Evolutionary conservation across 2,888 invertebrate genomes (phyloP), one percentile per base, ranked within the genome.

Genomic region (Drosophila mimica): DNA sequence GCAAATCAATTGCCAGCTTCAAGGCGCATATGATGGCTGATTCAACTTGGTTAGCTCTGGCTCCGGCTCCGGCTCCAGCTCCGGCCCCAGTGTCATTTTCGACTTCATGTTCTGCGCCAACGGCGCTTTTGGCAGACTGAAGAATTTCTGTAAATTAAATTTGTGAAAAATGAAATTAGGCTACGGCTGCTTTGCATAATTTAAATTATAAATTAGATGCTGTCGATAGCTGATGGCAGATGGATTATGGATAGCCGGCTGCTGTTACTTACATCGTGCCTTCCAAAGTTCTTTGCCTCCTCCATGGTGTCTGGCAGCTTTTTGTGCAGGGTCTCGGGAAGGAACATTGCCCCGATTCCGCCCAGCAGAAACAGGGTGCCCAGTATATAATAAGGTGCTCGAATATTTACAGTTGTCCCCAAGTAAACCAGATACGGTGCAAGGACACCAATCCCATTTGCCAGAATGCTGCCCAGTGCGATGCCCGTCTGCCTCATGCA

Each of bases 401-500:
- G 92, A 49, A 93, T 92, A 82, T 94, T 93, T 53, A 92, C 90
- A 2, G 92, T 92, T 11, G 92, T 93, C 15, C 94, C 94, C 93
- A 95, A 89, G 88, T 94, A 94, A 30, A 95, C 94, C 71, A 96
- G 93, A 83, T 95, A 95, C 0, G 95, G 95, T 0, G 94, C 94
- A 53, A 94, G 79, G n/a, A 95, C 94, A 25, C 94, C 94, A 53
- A 95, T 92, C 30, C 93, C 93, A 87, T 94, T 95, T 9, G 94
- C 94, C 52, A 94, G 85, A 40, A 95, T 94, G 62, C 94, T 94
- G 36, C 95, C 95, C 66, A 95, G 88, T 0, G 95, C 94, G 79
- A 95, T 94, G 59, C 96, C 96, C 9, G 95, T 94, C 86, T 95
- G 95, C 30, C 96, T 93, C 38, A 96, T 92, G 79, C 95, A 95